Percentiles rank a stretch among this genome's conserved stretches.
phyloP scores from a whole-genome alignment of 2,797 vertebrate genomes.

The Tamandua tetradactyla region DNA sequence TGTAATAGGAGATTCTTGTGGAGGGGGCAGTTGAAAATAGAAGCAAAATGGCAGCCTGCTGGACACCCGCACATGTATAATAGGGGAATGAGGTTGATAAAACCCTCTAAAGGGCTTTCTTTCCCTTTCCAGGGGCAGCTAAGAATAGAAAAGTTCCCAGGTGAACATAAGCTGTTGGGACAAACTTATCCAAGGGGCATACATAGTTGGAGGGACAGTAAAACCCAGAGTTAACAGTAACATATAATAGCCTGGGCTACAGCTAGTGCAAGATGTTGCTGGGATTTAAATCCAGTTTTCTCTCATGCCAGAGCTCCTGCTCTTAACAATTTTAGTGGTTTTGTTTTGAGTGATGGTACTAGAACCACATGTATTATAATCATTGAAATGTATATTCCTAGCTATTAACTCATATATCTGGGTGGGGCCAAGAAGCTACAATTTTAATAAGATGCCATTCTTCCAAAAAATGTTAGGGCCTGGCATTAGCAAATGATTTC shows the following conservation, averaged over 20 bases:
- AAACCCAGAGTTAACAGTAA: background rate
- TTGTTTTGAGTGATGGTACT: conserved; percentile 6
- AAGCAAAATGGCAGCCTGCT: background rate
- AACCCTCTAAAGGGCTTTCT: background rate
- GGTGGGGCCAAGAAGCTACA: background rate
- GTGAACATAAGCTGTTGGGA: background rate
- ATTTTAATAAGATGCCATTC: background rate
- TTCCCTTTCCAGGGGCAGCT: background rate
- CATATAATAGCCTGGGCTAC: background rate
- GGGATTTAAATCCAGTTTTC: background rate
- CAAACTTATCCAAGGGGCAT: background rate
- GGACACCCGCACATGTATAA: background rate
- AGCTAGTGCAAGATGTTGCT: background rate
- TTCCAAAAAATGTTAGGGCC: conserved; percentile 11
- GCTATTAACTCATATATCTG: conserved; percentile 5
- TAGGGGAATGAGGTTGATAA: background rate
- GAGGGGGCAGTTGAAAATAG: background rate
- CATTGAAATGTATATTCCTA: conserved; percentile 26
- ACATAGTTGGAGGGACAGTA: background rate
- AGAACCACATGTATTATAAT: background rate
- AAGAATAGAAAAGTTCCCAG: background rate
- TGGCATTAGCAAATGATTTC: background rate
- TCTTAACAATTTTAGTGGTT: background rate
- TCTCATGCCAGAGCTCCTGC: background rate
- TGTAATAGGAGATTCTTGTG: background rate